Evolutionary conservation across 2,888 invertebrate genomes (phyloP), one percentile per base, ranked within the genome.

Genomic region (Acronicta aceris): DNA sequence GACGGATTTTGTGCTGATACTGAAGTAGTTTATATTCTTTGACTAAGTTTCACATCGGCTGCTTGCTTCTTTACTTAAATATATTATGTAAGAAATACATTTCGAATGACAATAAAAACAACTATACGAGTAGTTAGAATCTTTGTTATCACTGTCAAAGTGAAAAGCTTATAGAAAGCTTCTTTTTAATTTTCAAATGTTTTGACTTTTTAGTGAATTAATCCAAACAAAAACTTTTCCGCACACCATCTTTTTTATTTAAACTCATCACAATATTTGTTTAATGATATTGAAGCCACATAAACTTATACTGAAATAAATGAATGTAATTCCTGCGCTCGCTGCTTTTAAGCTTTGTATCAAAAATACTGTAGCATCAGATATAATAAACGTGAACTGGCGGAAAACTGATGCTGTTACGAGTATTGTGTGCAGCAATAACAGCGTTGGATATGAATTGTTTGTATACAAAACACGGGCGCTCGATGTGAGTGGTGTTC

Each of bases 401-500:
- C 8, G 33, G 42, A 17, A 3, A 49, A 15, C 7, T 36, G 43
- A 51, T 56, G 55, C 17, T 42, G 15, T 53, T 71, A 13, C 16
- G 43, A n/a, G 15, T 52, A 41, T 57, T 61, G 17, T 15, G 45
- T 54, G 12, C n/a, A 61, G 33, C 45, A 73, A 55, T 68, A 68
- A 55, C 21, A 59, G 13, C 8, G 45, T 59, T 38, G 27, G 46
- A 56, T 52, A 61, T 66, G 64, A 54, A 59, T 54, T 63, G 57
- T 73, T 73, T 57, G 50, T 65, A 48, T 16, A 59, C 17, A 58
- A 59, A 61, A 68, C 51, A 63, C 38, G 60, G 52, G 54, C 36
- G 55, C 16, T 57, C 47, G 47, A 36, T 45, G 43, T 59, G 70
- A 81, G 81, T 78, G 75, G 64, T 65, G 66, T 76, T 71, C 56